A percentile compares a stretch with the other conserved stretches of the same genome.
These are phyloP conservation scores for Nibea albiflora DNA, from an alignment of 2,113 vertebrate genomes.

Conservation along the genomic window DNA sequence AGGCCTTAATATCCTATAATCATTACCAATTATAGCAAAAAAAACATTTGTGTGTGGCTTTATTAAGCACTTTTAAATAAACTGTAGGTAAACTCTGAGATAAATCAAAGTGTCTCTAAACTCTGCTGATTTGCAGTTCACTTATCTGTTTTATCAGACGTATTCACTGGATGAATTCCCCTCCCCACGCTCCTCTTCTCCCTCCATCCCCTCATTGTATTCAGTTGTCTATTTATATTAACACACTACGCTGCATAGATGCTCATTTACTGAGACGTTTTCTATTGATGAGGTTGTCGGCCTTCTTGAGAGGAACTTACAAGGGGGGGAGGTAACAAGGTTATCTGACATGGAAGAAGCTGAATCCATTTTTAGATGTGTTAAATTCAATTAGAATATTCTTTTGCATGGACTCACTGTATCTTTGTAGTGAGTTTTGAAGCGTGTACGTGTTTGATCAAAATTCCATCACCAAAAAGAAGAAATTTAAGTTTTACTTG, in stretches of 20 bases:
- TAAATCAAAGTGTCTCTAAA: slow-evolving; percentile 58
- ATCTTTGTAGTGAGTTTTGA: background rate
- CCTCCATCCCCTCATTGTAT: slow-evolving; percentile 1
- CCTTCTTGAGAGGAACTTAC: background rate
- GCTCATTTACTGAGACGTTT: background rate
- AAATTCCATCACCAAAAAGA: background rate
- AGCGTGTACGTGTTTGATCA: background rate
- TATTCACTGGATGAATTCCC: slow-evolving; percentile 13
- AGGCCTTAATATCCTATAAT: slow-evolving; percentile 73
- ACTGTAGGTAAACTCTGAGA: slow-evolving; percentile 63
- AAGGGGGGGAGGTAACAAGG: background rate
- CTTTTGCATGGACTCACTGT: background rate
- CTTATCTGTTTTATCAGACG: slow-evolving; percentile 53
- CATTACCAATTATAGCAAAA: slow-evolving; percentile 60
- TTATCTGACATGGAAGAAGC: slow-evolving; percentile 5
- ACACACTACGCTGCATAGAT: background rate
- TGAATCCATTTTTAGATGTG: background rate
- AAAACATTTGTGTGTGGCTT: slow-evolving; percentile 59
- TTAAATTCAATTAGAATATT: background rate
- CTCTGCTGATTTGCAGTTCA: slow-evolving; percentile 45
- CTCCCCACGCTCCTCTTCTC: slow-evolving; percentile 1
- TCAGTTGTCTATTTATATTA: slow-evolving; percentile 14
- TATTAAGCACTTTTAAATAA: slow-evolving; percentile 64
- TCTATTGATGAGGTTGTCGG: slow-evolving; percentile 6
- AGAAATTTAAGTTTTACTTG: too few species aligned